Conservation (phyloP, 2,113 vertebrate genomes). For the Chloebia gouldiae region DNA sequence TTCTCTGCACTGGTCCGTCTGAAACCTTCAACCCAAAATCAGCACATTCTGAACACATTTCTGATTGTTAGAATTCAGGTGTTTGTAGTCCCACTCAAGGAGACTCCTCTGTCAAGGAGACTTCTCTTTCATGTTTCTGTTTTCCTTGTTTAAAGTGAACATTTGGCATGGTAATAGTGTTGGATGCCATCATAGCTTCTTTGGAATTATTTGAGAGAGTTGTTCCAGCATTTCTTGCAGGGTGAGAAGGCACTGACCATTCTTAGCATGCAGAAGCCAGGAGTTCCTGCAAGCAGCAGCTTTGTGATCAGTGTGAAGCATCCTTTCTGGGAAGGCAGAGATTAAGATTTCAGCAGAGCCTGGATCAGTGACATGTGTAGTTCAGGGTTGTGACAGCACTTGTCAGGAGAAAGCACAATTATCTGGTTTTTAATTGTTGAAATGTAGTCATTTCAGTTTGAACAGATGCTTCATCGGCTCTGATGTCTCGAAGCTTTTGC, state of each 20-base stretch:
- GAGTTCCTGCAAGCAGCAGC: background rate
- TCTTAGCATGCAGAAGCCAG: background rate
- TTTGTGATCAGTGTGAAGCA: background rate
- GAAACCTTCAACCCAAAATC: background rate
- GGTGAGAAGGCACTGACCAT: background rate
- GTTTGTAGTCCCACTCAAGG: background rate
- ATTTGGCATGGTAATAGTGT: background rate
- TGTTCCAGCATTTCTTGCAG: background rate
- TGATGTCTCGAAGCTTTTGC: background rate
- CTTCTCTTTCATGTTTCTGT: background rate
- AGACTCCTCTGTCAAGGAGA: background rate
- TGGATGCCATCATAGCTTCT: fast-evolving
- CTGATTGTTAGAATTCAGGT: background rate
- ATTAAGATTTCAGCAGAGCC: background rate
- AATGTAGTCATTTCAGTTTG: background rate
- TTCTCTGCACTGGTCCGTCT: background rate
- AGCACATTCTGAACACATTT: background rate
- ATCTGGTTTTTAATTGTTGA: background rate
- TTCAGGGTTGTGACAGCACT: background rate
- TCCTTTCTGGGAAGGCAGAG: background rate
- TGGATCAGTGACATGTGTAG: background rate
- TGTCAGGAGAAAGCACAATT: background rate
- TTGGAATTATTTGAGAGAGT: background rate
- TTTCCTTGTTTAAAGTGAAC: background rate
- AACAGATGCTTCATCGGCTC: background rate